Evolutionary conservation across 2,113 vertebrate genomes (phyloP).

Genomic region (Equus quagga): DNA sequence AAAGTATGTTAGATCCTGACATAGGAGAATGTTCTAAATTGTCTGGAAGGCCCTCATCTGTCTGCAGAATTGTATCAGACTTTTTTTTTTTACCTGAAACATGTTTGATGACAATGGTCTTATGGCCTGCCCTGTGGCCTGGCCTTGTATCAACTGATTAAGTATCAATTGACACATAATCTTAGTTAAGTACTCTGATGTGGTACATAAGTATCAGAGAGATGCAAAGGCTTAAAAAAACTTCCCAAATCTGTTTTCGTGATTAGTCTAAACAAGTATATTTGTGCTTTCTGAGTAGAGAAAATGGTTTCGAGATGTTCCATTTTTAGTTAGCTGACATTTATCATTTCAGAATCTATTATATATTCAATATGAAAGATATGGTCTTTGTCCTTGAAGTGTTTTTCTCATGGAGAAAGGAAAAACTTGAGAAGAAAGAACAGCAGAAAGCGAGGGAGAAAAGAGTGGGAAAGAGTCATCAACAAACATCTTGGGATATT

Average conservation of each 20-base stretch:
- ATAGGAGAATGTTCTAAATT: background rate
- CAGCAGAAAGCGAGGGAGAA: background rate
- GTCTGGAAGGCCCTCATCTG: background rate
- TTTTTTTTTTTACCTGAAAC: background rate
- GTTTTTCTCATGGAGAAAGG: background rate
- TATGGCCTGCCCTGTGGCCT: background rate
- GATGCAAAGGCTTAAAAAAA: background rate
- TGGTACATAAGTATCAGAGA: background rate
- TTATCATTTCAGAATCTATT: constrained; percentile 11
- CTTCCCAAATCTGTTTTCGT: background rate
- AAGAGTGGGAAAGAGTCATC: background rate
- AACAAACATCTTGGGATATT: background rate
- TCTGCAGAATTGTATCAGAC: background rate
- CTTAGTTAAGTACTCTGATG: background rate
- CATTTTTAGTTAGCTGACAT: background rate
- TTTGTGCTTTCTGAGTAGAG: background rate
- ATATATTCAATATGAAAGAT: background rate
- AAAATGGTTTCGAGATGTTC: background rate
- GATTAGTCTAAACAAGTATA: background rate
- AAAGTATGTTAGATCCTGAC: background rate
- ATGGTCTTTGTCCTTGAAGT: background rate
- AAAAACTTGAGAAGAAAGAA: background rate
- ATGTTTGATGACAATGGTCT: background rate
- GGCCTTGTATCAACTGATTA: background rate
- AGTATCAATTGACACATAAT: background rate